phyloP scores from a whole-genome alignment of 2,888 invertebrate species.

The Euphydryas editha region DNA sequence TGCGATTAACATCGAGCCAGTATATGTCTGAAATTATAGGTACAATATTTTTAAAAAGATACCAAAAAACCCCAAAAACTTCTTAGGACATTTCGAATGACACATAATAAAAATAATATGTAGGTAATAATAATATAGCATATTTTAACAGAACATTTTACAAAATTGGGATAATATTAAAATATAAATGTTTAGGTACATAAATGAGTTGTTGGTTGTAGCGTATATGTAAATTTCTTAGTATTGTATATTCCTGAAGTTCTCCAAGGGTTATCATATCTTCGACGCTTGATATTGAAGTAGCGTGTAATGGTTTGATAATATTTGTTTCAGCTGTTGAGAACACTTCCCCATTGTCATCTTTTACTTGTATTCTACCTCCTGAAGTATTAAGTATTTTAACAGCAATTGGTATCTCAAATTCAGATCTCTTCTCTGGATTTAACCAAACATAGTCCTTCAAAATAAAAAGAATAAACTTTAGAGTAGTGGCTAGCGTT shows the following conservation, averaged over 20 bases:
- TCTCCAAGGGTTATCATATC: constrained; percentile 98
- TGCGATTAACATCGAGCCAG: constrained; percentile 96
- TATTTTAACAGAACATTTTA: too few species aligned
- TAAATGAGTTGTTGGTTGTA: constrained; percentile 95
- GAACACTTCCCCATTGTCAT: constrained; percentile 92
- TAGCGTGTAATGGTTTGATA: constrained; percentile 89
- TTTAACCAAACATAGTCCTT: constrained; percentile 95
- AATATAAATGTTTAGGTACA: constrained; percentile 77
- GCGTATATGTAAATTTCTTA: constrained; percentile 94
- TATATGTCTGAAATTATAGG: constrained; percentile 90
- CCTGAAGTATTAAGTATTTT: constrained; percentile 90
- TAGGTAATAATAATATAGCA: too few species aligned
- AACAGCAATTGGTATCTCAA: constrained; percentile 93
- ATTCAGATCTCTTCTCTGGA: constrained; percentile 87
- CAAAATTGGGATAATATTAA: too few species aligned
- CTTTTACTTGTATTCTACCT: constrained; percentile 89
- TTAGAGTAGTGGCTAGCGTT: background rate
- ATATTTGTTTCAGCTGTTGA: constrained; percentile 84
- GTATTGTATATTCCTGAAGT: constrained; percentile 96
- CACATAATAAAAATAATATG: too few species aligned
- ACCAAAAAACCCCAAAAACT: too few species aligned
- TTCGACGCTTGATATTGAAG: constrained; percentile 92
- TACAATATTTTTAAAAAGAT: too few species aligned
- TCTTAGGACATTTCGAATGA: too few species aligned
- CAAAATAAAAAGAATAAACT: constrained; percentile 37